Evolutionary conservation across 2,113 vertebrate species (phyloP).

Genomic region (Vulpes ferrilata): DNA sequence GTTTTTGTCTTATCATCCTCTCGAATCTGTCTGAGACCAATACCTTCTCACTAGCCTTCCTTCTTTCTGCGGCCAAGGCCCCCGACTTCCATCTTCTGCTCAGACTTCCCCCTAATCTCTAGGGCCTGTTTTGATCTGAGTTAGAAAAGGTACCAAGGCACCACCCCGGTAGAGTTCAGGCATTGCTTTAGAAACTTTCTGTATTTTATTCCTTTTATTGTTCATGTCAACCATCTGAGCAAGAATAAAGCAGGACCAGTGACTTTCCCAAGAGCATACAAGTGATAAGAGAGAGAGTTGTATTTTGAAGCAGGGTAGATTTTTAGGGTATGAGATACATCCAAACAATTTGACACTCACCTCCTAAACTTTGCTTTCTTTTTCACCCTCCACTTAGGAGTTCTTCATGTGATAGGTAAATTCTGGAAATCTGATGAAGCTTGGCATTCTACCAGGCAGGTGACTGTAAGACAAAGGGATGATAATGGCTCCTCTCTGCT

Average conservation of each 20-base stretch:
- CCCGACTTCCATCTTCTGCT: background rate
- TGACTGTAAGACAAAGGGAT: fast-evolving
- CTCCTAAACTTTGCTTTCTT: too few relatives aligned
- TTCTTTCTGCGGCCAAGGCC: background rate
- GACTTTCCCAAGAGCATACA: background rate
- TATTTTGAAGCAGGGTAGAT: background rate
- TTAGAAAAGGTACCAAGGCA: background rate
- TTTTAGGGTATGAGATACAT: background rate
- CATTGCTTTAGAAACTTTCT: background rate
- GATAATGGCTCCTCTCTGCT: background rate
- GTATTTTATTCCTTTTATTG: background rate
- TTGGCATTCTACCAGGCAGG: background rate
- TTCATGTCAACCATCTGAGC: background rate
- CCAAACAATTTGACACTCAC: too few relatives aligned
- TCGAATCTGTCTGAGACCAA: background rate
- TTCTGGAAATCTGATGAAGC: background rate
- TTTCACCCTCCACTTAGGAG: background rate
- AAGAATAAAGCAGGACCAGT: background rate
- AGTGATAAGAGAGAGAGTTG: background rate
- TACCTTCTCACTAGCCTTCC: background rate
- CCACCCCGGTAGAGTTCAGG: background rate
- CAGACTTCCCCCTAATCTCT: background rate
- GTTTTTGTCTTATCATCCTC: background rate
- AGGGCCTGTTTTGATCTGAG: background rate
- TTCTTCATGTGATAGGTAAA: background rate